Evolutionary conservation across 37 sponge, comb jelly and placozoan species (phyloP), one percentile per base, ranked within the genome.

Genomic region (Lycopodina hypogea): DNA sequence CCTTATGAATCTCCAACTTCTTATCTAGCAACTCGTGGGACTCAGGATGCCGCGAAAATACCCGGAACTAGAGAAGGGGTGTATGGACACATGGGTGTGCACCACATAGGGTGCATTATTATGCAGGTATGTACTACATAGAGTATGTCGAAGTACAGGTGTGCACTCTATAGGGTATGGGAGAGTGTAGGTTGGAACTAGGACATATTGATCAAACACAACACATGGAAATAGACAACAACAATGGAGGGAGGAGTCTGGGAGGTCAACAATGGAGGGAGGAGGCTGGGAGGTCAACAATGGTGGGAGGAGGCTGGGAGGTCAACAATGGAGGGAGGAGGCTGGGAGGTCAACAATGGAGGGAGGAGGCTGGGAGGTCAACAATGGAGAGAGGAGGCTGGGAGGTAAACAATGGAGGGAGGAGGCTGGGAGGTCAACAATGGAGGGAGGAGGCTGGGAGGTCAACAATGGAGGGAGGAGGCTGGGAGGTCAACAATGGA

Each of bases 1-100:
- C 91, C 23, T 93, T 81, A 74, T 93, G 91, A 15, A 96, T 71
- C 24, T 90, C 94, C 57, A 96, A 30, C 37, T 75, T 87, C 38
- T 57, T 66, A 41, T 93, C 88, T 21, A 83, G 2, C 61, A 79
- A 57, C 64, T 81, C 86, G 0, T 63, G 64, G 19, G 70, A 72
- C 24, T 63, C 56, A 1, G 94, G 90, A 63, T 93, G 94, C n/a
- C 56, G 53, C 56, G 77, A 84, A 64, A 86, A 92, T 42, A 95
- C 76, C 39, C 90, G 89, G 74, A 95, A 76, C 95, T 95, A 69
- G 2, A 53, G 39, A 8, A 2, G 24, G 45, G 42, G 2, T 21
- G 64, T 28, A 28, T 65, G 59, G 8, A 42, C 34, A 41, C 41
- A 61, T 37, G 36, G 7, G 17, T 3, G 14, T 38, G n/a, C n/a